Conservation (phyloP, 2,797 vertebrate species). For the Oreochromis grahami region DNA sequence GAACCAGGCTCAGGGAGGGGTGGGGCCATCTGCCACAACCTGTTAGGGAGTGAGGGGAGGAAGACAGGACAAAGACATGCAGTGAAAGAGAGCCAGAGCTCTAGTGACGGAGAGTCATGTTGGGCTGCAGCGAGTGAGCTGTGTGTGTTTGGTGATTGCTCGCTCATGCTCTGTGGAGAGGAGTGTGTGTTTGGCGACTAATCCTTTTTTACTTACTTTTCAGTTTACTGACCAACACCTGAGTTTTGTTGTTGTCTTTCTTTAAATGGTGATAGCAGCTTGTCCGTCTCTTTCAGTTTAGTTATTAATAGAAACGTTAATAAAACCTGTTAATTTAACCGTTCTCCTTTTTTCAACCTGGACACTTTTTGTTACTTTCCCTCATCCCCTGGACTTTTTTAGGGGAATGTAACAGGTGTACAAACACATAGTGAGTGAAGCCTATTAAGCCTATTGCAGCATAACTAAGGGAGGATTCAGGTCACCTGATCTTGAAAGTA, state of each 20-base stretch:
- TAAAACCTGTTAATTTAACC: not conserved
- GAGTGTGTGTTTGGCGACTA: not conserved
- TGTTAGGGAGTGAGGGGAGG: not conserved
- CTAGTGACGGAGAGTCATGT: fast-evolving
- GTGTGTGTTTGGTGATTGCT: not conserved
- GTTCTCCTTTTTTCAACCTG: not conserved
- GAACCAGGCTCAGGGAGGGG: not conserved
- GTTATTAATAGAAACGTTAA: not conserved
- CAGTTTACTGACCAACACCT: not conserved
- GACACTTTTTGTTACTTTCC: not conserved
- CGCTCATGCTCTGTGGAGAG: no score
- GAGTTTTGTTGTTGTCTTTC: not conserved
- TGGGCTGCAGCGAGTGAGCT: not conserved
- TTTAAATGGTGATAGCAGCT: not conserved
- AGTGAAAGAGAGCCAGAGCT: fast-evolving
- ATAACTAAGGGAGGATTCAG: not conserved
- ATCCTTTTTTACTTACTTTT: not conserved
- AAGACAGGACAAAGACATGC: fast-evolving
- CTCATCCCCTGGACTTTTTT: fast-evolving
- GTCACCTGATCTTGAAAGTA: fast-evolving
- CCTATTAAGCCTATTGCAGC: not conserved
- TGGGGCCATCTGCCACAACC: fast-evolving
- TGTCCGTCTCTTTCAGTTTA: not conserved
- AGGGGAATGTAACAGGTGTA: not conserved
- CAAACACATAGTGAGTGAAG: not conserved